Conservation (phyloP, 1,140 invertebrate species). For the Aphelenchoides besseyi region DNA sequence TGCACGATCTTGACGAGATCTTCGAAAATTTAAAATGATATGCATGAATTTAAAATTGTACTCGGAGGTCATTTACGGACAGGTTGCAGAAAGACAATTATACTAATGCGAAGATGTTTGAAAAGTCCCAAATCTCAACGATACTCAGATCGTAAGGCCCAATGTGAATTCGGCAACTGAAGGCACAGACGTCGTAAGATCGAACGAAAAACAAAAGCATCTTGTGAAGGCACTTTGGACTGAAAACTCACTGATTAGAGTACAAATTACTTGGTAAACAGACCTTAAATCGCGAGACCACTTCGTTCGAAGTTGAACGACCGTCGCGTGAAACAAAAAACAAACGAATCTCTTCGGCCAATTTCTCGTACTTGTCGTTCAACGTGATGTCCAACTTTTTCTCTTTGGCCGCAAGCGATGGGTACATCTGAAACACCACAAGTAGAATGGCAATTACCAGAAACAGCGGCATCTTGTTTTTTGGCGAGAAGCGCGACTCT, state of each 20-base stretch:
- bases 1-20: not conserved
- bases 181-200: slow-evolving; percentile 36
- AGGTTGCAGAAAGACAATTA: not conserved
- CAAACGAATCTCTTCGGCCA: slow-evolving; percentile 47
- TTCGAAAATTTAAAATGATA: not conserved
- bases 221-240: slow-evolving; percentile 37
- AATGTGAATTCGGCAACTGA: slow-evolving; percentile 40
- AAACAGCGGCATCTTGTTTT: not conserved
- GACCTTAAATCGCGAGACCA: slow-evolving; percentile 51
- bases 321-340: slow-evolving; percentile 48
- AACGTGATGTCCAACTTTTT: slow-evolving; percentile 25
- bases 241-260: slow-evolving; percentile 43
- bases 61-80: not conserved
- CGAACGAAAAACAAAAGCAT: slow-evolving; percentile 49
- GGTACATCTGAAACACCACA: slow-evolving; percentile 41
- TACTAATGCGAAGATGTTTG: not conserved
- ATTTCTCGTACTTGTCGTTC: slow-evolving; percentile 50
- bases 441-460: not conserved
- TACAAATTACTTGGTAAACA: slow-evolving; percentile 27
- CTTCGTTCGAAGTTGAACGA: slow-evolving; percentile 43
- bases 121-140: not conserved
- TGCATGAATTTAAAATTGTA: not conserved
- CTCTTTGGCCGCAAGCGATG: slow-evolving; percentile 30
- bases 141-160: slow-evolving; percentile 41
- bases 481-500: not conserved